phyloP scores from a whole-genome alignment of 2,797 vertebrate species.

The Philypnodon macrostomus region DNA sequence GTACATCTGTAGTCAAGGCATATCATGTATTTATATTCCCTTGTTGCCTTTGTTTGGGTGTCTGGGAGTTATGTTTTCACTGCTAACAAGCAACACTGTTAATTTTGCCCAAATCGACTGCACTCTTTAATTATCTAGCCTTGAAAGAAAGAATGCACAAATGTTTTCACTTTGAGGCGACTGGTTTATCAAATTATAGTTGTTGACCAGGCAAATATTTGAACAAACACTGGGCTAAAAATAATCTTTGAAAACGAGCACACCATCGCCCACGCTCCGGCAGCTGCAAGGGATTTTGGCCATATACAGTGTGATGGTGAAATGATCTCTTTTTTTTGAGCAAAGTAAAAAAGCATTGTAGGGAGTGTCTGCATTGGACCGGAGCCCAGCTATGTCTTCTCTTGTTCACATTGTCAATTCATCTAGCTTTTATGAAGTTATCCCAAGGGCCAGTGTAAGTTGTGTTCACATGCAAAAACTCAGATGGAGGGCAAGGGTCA shows the following conservation, averaged over 20 bases:
- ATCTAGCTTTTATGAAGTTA: too few species aligned
- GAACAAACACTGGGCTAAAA: slow-evolving; percentile 21
- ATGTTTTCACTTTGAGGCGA: slow-evolving; percentile 6
- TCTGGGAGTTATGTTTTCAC: neutral
- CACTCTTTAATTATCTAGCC: slow-evolving; percentile 19
- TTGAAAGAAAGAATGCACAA: slow-evolving; percentile 1
- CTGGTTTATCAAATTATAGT: slow-evolving; percentile 23
- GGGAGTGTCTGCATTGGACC: slow-evolving; percentile 59
- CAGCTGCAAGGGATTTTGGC: slow-evolving; percentile 50
- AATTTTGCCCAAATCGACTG: slow-evolving; percentile 15
- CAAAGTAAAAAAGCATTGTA: slow-evolving; percentile 47
- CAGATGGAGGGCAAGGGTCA: too few species aligned
- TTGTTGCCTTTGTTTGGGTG: slow-evolving; percentile 8
- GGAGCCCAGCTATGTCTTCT: slow-evolving; percentile 49
- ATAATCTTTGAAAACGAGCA: slow-evolving; percentile 17
- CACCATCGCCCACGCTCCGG: slow-evolving; percentile 16
- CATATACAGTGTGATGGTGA: slow-evolving; percentile 50
- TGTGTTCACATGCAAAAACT: too few species aligned
- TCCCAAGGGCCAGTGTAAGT: too few species aligned
- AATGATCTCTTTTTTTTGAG: slow-evolving; percentile 52
- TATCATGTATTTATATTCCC: slow-evolving; percentile 18
- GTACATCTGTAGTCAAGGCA: slow-evolving; percentile 8
- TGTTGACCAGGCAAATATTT: slow-evolving; percentile 34
- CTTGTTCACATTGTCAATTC: slow-evolving; percentile 9
- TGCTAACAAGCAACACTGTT: slow-evolving; percentile 13